Conservation (phyloP, 1,140 invertebrate species). For the Drosophila bifasciata region DNA sequence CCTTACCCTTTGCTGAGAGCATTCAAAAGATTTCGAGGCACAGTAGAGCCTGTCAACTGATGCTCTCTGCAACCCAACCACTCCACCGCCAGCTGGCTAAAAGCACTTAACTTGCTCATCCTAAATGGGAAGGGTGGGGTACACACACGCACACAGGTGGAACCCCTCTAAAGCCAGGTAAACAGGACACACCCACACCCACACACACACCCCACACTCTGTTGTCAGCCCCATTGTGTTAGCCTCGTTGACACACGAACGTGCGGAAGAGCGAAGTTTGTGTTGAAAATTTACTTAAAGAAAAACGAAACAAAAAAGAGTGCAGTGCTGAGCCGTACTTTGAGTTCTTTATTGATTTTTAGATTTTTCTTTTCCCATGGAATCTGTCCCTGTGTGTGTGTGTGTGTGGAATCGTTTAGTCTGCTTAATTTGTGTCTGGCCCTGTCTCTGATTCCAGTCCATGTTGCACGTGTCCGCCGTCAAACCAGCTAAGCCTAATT, state of each 20-base stretch:
- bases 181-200: constrained; percentile 17
- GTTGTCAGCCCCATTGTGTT: constrained; percentile 66
- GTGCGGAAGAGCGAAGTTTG: constrained; percentile 70
- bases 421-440: constrained; percentile 39
- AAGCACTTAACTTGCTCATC: constrained; percentile 49
- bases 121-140: constrained; percentile 2
- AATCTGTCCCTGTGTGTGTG: constrained; percentile 3
- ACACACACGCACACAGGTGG: constrained; percentile 21
- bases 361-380: constrained; percentile 24
- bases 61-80: constrained; percentile 20
- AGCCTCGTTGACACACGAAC: constrained; percentile 65
- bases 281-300: constrained; percentile 42
- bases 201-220: constrained; percentile 38
- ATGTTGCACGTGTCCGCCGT: constrained; percentile 60
- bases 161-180: too few species aligned
- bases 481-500: constrained; percentile 69
- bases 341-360: constrained; percentile 33
- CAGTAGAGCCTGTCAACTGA: constrained; percentile 17
- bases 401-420: constrained; percentile 31
- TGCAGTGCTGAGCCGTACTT: background rate
- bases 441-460: constrained; percentile 4
- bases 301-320: too few species aligned
- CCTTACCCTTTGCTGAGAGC: too few species aligned
- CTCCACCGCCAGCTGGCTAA: constrained; percentile 35
- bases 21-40: too few species aligned